phyloP scores from a whole-genome alignment of 1,140 invertebrate species.

The Metaphire vulgaris region DNA sequence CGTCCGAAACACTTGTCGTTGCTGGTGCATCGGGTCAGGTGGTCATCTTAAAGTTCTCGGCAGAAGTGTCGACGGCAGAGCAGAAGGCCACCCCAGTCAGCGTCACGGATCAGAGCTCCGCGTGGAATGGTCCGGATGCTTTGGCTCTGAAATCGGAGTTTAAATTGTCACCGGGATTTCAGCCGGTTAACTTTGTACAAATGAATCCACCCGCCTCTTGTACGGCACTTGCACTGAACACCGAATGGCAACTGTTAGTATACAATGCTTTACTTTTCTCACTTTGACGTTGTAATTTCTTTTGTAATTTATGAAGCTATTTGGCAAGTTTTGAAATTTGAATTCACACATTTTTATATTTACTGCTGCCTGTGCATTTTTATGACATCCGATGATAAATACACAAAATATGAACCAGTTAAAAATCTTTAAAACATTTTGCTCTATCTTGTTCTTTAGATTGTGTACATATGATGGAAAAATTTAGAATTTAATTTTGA shows the following conservation, averaged over 20 bases:
- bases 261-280: not conserved
- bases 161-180: constrained; percentile 62
- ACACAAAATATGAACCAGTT: no score
- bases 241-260: constrained; percentile 74
- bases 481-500: no score
- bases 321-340: no score
- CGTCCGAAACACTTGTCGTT: constrained; percentile 75
- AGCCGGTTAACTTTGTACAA: constrained; percentile 74
- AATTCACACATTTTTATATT: no score
- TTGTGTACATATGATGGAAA: no score
- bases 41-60: constrained; percentile 66
- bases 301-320: no score
- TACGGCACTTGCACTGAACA: constrained; percentile 77
- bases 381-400: no score
- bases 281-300: no score
- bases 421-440: no score
- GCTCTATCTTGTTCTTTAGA: no score
- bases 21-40: constrained; percentile 91
- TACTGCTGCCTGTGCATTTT: no score
- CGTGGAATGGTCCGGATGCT: constrained; percentile 95
- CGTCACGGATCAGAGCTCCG: constrained; percentile 84
- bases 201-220: constrained; percentile 85
- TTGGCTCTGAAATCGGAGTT: constrained; percentile 53
- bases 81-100: constrained; percentile 48
- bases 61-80: constrained; percentile 37